Conservation (phyloP, 2,888 invertebrate genomes). For the Orchesella flavescens region DNA sequence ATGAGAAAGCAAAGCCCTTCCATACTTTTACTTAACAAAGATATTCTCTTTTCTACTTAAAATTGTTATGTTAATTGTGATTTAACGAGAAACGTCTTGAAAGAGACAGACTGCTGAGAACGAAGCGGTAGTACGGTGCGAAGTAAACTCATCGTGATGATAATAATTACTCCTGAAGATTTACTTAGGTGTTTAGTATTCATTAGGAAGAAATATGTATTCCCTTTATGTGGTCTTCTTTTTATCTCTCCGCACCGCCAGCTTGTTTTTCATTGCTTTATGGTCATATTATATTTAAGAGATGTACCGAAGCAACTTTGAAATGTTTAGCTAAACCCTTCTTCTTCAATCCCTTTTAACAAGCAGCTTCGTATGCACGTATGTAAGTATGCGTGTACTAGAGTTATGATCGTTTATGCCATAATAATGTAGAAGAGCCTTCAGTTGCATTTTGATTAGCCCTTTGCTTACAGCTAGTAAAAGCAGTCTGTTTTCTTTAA, state of each 20-base stretch:
- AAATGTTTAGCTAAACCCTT: too few relatives aligned
- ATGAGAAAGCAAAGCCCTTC: too few relatives aligned
- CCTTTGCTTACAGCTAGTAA: too few relatives aligned
- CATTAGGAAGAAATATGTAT: constrained; percentile 62
- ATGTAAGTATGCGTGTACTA: too few relatives aligned
- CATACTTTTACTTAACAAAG: constrained; percentile 17
- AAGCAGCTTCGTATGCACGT: too few relatives aligned
- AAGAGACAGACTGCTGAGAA: constrained; percentile 40
- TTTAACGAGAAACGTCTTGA: constrained; percentile 54
- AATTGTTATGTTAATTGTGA: constrained; percentile 58
- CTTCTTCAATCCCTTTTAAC: too few relatives aligned
- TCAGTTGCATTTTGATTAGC: too few relatives aligned
- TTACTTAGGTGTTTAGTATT: constrained; percentile 64
- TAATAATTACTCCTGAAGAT: constrained; percentile 62
- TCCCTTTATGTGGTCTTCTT: constrained; percentile 63
- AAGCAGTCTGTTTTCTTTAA: too few relatives aligned
- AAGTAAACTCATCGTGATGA: constrained; percentile 38
- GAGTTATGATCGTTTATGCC: too few relatives aligned
- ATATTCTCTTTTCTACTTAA: constrained; percentile 32
- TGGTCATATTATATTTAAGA: background rate
- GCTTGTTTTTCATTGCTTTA: constrained; percentile 33
- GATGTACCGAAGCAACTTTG: too few relatives aligned
- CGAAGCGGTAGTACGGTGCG: constrained; percentile 25
- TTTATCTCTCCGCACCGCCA: constrained; percentile 45
- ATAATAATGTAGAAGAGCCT: too few relatives aligned